A percentile compares a stretch with the other conserved stretches of the same genome.
Conservation (phyloP, 2,888 invertebrate genomes). For the Adelphocoris suturalis region DNA sequence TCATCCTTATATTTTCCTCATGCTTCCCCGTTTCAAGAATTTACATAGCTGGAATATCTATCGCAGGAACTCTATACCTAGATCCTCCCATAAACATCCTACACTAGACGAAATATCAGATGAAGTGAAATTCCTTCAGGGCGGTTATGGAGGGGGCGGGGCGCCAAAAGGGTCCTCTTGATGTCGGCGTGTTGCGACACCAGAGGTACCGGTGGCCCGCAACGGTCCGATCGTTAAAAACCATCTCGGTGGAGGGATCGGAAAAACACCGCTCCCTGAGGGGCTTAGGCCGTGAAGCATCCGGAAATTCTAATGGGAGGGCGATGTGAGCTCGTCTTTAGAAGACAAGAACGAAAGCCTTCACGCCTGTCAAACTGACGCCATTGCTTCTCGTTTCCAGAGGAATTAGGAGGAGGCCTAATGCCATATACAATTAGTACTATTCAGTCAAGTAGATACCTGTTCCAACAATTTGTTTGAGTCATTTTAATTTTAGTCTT, state of each 20-base stretch:
- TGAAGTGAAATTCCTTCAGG: not conserved
- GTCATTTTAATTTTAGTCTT: too few relatives aligned
- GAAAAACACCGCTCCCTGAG: not conserved
- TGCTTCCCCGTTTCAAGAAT: too few relatives aligned
- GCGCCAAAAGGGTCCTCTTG: constrained; percentile 24
- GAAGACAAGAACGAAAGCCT: not conserved
- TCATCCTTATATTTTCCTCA: too few relatives aligned
- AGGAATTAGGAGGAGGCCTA: not conserved
- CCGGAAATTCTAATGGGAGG: constrained; percentile 4
- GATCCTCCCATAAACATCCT: too few relatives aligned
- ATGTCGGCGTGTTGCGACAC: constrained; percentile 1
- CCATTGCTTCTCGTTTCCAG: not conserved
- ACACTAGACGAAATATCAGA: too few relatives aligned
- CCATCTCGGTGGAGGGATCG: not conserved
- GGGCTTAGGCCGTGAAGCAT: not conserved
- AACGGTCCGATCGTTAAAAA: constrained; percentile 23
- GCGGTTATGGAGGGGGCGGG: not conserved
- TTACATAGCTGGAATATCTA: too few relatives aligned
- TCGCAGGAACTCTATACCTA: too few relatives aligned
- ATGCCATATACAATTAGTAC: too few relatives aligned
- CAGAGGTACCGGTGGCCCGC: not conserved
- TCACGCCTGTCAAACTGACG: not conserved
- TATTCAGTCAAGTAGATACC: too few relatives aligned
- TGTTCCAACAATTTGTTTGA: too few relatives aligned
- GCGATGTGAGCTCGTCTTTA: not conserved